Evolutionary conservation across 2,113 vertebrate species (phyloP).

Genomic region (Pomatostomus ruficeps): DNA sequence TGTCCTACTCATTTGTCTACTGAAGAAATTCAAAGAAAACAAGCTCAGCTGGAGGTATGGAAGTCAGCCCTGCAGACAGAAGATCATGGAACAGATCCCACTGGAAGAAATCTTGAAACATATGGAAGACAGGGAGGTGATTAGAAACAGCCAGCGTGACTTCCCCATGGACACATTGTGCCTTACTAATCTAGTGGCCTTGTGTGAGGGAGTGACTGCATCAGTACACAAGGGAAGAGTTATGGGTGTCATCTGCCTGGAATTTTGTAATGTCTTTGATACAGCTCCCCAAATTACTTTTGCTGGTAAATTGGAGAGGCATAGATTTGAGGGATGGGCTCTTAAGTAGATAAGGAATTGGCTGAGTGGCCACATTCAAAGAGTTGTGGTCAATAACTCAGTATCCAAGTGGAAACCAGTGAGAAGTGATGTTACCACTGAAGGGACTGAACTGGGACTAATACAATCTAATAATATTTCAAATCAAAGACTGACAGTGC

Average conservation of each 20-base stretch:
- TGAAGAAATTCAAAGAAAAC: neutral
- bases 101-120: neutral
- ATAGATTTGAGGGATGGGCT: neutral
- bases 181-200: neutral
- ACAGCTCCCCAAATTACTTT: neutral
- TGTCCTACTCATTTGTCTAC: neutral
- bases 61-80: neutral
- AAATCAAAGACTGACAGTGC: neutral
- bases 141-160: neutral
- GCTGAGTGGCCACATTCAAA: neutral
- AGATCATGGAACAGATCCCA: neutral
- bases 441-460: too few relatives aligned
- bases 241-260: neutral
- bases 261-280: neutral
- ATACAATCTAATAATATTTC: neutral
- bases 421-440: neutral
- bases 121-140: neutral
- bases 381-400: fast-evolving
- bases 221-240: neutral
- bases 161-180: neutral
- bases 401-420: neutral
- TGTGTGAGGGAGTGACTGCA: neutral
- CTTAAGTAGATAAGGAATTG: neutral
- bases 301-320: neutral
- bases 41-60: neutral